These are phyloP conservation scores for Alcedo atthis DNA, from an alignment of 2,797 vertebrate genomes.

Conservation along the genomic window DNA sequence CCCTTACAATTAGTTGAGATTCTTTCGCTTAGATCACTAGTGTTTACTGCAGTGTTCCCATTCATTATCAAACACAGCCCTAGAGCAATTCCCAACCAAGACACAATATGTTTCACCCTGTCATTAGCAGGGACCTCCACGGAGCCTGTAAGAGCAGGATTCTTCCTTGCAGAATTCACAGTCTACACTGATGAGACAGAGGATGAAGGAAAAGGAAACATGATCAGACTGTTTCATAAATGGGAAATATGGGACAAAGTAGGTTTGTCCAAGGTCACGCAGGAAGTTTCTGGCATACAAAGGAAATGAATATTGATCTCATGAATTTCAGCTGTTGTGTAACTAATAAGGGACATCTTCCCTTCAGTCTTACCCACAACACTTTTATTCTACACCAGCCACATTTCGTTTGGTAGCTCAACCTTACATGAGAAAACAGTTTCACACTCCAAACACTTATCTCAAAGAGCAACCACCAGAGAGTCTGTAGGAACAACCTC, in stretches of 20 bases:
- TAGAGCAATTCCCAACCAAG: not conserved
- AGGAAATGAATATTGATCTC: constrained; percentile 61
- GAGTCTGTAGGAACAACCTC: not conserved
- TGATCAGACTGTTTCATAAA: constrained; percentile 42
- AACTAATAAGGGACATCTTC: constrained; percentile 25
- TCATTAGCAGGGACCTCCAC: not conserved
- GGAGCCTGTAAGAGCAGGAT: not conserved
- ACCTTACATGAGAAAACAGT: not conserved
- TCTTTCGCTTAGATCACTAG: not conserved
- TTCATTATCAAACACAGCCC: not conserved
- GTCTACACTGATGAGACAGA: not conserved
- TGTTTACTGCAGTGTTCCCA: not conserved
- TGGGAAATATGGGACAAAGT: constrained; percentile 47
- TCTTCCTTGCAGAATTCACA: not conserved
- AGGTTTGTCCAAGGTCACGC: constrained; percentile 3
- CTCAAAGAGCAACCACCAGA: not conserved
- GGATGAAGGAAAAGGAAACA: constrained; percentile 18
- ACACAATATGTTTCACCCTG: not conserved
- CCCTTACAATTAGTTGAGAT: not conserved
- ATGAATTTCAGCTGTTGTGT: constrained; percentile 41
- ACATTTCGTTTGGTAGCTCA: not conserved
- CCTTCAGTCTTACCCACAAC: not conserved
- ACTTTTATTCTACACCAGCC: not conserved
- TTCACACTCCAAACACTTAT: not conserved
- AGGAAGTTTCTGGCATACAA: constrained; percentile 57